A percentile compares a stretch with the other conserved stretches of the same genome.
These are phyloP conservation scores for Enteromius unitaeniatus DNA, from an alignment of 2,797 vertebrate genomes.

Conservation along the genomic window DNA sequence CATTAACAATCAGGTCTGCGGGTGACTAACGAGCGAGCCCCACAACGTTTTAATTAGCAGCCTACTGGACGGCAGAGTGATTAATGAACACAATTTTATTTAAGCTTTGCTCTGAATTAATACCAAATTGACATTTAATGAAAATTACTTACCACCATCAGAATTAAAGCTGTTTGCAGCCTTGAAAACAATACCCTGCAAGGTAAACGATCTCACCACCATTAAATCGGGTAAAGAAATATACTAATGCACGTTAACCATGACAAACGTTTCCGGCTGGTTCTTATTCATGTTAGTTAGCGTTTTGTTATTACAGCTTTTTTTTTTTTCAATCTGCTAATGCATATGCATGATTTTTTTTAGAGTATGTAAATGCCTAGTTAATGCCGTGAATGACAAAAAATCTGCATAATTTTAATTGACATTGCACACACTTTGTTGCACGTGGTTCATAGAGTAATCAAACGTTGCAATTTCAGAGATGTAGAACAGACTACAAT, in stretches of 20 bases:
- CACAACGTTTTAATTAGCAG: constrained; percentile 87
- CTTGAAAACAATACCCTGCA: constrained; percentile 55
- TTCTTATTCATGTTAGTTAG: constrained; percentile 38
- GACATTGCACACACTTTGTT: constrained; percentile 28
- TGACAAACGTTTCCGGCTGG: constrained; percentile 51
- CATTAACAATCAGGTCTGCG: constrained; percentile 86
- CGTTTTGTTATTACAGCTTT: constrained; percentile 28
- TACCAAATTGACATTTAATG: constrained; percentile 89
- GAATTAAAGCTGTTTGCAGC: constrained; percentile 77
- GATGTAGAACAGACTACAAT: background rate
- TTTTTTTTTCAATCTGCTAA: no score
- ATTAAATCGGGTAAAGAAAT: constrained; percentile 47
- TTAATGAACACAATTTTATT: constrained; percentile 89
- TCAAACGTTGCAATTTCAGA: constrained; percentile 25
- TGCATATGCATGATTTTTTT: no score
- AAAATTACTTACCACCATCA: constrained; percentile 84
- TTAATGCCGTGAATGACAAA: constrained; percentile 37
- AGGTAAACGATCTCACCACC: constrained; percentile 52
- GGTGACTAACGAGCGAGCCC: constrained; percentile 84
- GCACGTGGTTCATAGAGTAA: constrained; percentile 34
- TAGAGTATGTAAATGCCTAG: constrained; percentile 41
- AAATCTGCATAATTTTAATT: constrained; percentile 51
- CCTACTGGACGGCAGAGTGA: constrained; percentile 80
- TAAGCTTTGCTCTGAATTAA: constrained; percentile 86
- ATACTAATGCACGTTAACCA: constrained; percentile 52